Percentiles rank a stretch among this genome's conserved stretches.
Conservation (phyloP, 2,888 invertebrate genomes). For the Lamellibrachia satsuma region DNA sequence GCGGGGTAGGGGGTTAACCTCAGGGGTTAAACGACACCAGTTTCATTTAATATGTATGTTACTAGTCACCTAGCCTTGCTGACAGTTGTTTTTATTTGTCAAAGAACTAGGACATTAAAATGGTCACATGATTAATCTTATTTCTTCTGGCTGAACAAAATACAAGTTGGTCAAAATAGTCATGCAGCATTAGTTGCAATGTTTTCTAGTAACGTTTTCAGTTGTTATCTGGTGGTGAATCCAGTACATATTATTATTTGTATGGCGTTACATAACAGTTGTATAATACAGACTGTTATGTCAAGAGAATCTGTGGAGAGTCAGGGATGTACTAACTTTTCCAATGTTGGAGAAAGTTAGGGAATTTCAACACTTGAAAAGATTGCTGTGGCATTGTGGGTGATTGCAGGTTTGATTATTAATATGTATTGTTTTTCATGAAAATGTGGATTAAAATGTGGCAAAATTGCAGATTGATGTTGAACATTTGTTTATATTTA, state of each 20-base stretch:
- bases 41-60: neutral
- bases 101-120: neutral
- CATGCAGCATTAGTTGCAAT: no score
- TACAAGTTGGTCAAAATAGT: no score
- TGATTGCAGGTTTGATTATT: neutral
- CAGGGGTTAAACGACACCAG: no score
- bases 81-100: neutral
- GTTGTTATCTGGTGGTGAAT: neutral
- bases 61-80: neutral
- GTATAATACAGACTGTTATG: neutral
- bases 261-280: neutral
- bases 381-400: neutral
- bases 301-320: neutral
- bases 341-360: neutral
- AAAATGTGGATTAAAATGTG: neutral
- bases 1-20: no score
- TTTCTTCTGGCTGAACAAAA: no score
- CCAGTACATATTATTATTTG: neutral
- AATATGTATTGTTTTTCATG: constrained; percentile 8
- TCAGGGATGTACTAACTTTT: neutral
- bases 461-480: neutral
- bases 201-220: neutral
- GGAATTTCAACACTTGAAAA: neutral
- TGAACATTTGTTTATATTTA: neutral
- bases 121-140: neutral